Evolutionary conservation across 1,140 invertebrate species (phyloP), one percentile per base, ranked within the genome.

Genomic region (Bombus pascuorum): DNA sequence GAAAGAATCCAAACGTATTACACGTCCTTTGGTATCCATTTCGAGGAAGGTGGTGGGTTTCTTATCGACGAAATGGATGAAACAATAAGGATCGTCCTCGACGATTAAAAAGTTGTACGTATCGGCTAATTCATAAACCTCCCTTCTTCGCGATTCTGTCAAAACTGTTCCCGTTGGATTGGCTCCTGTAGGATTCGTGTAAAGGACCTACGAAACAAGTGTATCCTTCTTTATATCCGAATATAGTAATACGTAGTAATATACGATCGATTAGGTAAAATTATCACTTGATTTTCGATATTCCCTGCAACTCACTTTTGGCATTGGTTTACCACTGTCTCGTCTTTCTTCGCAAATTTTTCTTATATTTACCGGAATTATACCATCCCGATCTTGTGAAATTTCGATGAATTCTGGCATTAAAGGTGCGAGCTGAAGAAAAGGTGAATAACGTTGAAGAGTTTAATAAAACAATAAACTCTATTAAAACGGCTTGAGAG

Each of bases 81-180:
- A 96, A 88, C 95, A 97, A 88, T 97, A 97, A 3, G 97, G 95
- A 91, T 97, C 97, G 90, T 97, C 96, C 88, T 97, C 97, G 2
- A 97, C 44, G 85, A 97, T 97, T 6, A 97, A 83, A 28, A 97
- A 95, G 92, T 97, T 94, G 87, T 96, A 96, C 74, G 95, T 94
- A 68, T 95, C 95, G 13, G 96, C 96, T 76, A 97, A 94, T 86
- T 95, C 87, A 86, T 97, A 97, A 47, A 97, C 95, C 87, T 95
- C 92, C 47, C 91, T 92, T 87, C 96, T 96, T 71, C 96, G 95
- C 10, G 95, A 91, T 28, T 94, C 90, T 2, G 95, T 89, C 28
- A 96, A 91, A 25, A 95, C 93, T 13, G 93, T 92, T 22, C 96
- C 96, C 15, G 96, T 96, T 37, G 97, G 97, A 94, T 97, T 97